These are phyloP conservation scores for Morpho achilles DNA, from an alignment of 2,888 invertebrate species.

Conservation along the genomic window DNA sequence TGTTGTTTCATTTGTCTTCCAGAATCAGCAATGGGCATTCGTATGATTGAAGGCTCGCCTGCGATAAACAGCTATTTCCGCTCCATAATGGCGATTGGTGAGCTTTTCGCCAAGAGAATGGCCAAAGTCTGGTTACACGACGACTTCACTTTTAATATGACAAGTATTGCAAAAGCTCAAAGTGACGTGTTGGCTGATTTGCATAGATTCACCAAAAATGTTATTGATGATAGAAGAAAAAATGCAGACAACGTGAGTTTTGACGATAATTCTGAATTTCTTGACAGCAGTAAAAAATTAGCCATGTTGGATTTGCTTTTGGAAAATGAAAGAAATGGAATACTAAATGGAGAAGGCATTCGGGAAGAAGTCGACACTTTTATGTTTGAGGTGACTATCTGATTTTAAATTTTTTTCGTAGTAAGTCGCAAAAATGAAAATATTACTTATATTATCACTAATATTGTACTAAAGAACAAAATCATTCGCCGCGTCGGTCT, in stretches of 20 bases:
- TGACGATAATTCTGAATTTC: conserved; percentile 20
- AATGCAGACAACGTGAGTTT: conserved; percentile 27
- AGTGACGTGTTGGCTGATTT: conserved; percentile 51
- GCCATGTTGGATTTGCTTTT: conserved; percentile 83
- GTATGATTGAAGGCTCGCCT: conserved; percentile 48
- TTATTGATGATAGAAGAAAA: conserved; percentile 60
- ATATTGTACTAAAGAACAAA: too few species aligned
- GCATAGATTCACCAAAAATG: conserved; percentile 70
- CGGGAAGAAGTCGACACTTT: conserved; percentile 86
- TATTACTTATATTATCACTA: too few species aligned
- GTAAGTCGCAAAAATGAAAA: too few species aligned
- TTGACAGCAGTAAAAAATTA: conserved; percentile 50
- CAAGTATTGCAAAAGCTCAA: conserved; percentile 16
- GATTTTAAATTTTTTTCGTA: neutral
- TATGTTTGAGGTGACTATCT: conserved; percentile 81
- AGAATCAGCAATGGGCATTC: conserved; percentile 78
- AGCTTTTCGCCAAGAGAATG: conserved; percentile 22
- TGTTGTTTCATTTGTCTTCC: conserved; percentile 11
- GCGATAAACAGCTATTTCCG: conserved; percentile 61
- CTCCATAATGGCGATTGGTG: conserved; percentile 48
- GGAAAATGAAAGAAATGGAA: conserved; percentile 75
- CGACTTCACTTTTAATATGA: conserved; percentile 16
- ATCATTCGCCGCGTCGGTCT: too few species aligned
- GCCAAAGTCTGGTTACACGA: conserved; percentile 21
- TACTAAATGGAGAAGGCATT: conserved; percentile 78